phyloP scores from a whole-genome alignment of 2,797 vertebrate genomes.

The Pipistrellus pipistrellus region DNA sequence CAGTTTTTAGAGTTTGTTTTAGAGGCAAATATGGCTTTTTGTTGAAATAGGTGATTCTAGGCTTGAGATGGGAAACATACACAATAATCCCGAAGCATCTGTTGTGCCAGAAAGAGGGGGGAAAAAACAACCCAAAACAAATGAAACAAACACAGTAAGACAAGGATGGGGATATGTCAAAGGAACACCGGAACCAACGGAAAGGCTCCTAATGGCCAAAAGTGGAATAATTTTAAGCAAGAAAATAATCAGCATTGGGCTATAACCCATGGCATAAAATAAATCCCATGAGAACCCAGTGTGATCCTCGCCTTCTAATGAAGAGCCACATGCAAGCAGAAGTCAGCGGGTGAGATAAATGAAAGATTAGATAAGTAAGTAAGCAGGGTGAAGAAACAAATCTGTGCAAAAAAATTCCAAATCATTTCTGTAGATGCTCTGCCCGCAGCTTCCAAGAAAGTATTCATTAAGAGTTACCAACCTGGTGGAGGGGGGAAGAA shows the following conservation, averaged over 20 bases:
- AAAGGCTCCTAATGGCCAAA: background rate
- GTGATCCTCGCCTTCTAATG: background rate
- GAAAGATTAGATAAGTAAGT: background rate
- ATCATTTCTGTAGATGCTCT: background rate
- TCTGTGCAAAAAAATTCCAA: background rate
- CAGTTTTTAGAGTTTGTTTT: slow-evolving; percentile 15
- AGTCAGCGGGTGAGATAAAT: background rate
- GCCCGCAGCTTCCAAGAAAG: background rate
- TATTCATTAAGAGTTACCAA: background rate
- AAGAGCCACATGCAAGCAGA: background rate
- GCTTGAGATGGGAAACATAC: background rate
- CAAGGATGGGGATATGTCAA: background rate
- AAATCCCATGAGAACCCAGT: background rate
- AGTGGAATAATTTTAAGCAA: background rate
- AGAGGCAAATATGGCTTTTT: background rate
- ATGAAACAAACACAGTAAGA: background rate
- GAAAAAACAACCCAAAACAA: too few species aligned
- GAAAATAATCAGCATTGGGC: background rate
- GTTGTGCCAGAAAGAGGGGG: background rate
- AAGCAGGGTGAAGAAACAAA: background rate
- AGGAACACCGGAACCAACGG: rapidly evolving
- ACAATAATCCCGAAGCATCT: background rate
- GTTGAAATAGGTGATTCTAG: background rate
- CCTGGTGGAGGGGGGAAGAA: too few species aligned
- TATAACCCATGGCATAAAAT: background rate